These are phyloP conservation scores for Amyelois transitella DNA, from an alignment of 1,140 invertebrate species.

Conservation along the genomic window DNA sequence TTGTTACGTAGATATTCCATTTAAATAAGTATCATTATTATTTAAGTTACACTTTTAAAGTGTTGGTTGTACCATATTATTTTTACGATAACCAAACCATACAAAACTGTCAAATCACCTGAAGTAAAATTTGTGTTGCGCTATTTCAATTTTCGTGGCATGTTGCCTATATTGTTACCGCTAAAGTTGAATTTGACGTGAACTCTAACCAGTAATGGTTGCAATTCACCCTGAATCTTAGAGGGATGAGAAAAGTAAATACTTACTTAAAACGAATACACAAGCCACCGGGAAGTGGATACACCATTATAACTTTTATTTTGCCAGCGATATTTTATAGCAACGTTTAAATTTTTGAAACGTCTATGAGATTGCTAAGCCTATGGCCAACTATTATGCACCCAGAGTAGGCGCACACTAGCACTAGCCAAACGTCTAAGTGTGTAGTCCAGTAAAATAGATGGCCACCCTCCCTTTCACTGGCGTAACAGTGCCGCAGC, in stretches of 20 bases:
- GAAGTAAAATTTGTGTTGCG: too few relatives aligned
- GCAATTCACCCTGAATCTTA: too few relatives aligned
- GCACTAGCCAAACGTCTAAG: constrained; percentile 49
- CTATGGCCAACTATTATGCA: constrained; percentile 39
- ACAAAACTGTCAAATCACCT: background rate
- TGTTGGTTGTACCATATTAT: background rate
- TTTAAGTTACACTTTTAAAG: background rate
- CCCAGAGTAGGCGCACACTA: constrained; percentile 38
- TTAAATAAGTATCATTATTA: background rate
- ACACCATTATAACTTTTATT: too few relatives aligned
- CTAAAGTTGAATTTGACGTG: too few relatives aligned
- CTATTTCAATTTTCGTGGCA: too few relatives aligned
- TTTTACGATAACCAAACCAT: background rate
- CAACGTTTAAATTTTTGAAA: background rate
- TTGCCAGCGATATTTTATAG: too few relatives aligned
- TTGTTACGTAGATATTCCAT: background rate
- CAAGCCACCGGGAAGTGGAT: too few relatives aligned
- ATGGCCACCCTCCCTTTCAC: constrained; percentile 69
- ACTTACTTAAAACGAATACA: too few relatives aligned
- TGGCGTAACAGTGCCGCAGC: constrained; percentile 47
- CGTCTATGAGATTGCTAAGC: background rate
- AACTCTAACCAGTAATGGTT: too few relatives aligned
- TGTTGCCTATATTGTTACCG: too few relatives aligned
- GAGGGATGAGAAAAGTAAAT: too few relatives aligned
- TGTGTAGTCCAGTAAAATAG: constrained; percentile 57